A percentile compares a stretch with the other conserved stretches of the same genome.
Conservation (phyloP, 53 echinoderm and acorn worm genomes). For the Echinometra lucunter region DNA sequence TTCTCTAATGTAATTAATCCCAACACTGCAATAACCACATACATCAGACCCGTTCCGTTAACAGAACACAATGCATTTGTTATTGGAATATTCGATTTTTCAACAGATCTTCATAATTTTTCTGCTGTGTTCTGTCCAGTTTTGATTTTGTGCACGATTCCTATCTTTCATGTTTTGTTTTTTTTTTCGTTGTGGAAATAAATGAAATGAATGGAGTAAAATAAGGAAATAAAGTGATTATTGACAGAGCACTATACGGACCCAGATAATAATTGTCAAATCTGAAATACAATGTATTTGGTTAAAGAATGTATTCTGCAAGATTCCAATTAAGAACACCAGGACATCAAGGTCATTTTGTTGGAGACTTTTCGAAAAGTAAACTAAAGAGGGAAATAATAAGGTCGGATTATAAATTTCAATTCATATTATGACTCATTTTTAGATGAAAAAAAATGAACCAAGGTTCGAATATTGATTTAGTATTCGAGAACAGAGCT, state of each 20-base stretch:
- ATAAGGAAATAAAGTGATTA: too few relatives aligned
- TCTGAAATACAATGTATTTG: background rate
- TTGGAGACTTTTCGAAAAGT: background rate
- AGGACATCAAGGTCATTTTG: background rate
- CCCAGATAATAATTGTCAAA: background rate
- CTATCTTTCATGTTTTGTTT: background rate
- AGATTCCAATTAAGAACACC: background rate
- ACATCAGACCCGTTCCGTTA: background rate
- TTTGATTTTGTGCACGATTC: too few relatives aligned
- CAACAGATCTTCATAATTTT: background rate
- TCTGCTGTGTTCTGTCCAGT: too few relatives aligned
- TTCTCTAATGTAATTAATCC: background rate
- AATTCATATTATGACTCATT: background rate
- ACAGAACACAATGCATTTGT: background rate
- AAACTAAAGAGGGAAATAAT: background rate
- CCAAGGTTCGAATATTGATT: background rate
- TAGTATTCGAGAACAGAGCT: background rate
- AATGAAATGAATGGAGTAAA: too few relatives aligned
- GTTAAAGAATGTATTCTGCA: background rate
- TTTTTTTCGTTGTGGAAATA: background rate
- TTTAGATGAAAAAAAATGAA: background rate
- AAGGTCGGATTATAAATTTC: background rate
- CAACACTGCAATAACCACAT: background rate
- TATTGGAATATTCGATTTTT: slow-evolving; percentile 12
- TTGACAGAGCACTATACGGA: background rate